Base-by-base conservation (phyloP, 2,113 vertebrate genomes). In the Tauraco erythrolophus region DNA sequence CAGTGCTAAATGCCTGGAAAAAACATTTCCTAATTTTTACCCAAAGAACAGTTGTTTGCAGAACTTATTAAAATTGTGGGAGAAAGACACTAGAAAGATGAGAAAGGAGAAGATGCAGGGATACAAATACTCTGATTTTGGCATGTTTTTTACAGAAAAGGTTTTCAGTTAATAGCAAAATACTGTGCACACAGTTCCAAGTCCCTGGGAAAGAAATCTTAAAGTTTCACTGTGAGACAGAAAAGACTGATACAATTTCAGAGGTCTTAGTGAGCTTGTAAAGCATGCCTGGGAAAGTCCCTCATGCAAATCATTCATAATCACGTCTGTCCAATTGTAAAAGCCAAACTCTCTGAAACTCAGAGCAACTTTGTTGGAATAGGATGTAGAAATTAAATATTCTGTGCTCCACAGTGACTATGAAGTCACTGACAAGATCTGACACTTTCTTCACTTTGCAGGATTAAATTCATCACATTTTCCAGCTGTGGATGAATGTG, bases 11-110 rank as follows among this genome's bases (percentile, higher is more conserved):
- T 95, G 94, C 91, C 88, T 91, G 92, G 94, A 92, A 97, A 94
- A 72, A 97, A 94, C 92, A 95, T 95, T 97, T 98, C 95, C 93
- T 95, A 84, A 94, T 94, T 97, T 96, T 94, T 97, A 76, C 80
- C 75, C 18, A 82, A 92, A 94, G 80, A 94, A 79, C 60, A 92
- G 64, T 81, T 96, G 61, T 92, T 95, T 95, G 88, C 78, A 64
- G 84, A 82, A 94, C 56, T 58, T 94, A 87, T 43, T 91, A 76
- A 86, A 85, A n/a, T 56, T 94, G 72, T 82, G 91, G 61, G 65
- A 95, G 84, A 93, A 84, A 60, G 74, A 53, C 45, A 57, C 23
- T 64, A 74, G 46, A 79, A 94, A 43, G 57, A 45, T 62, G 75
- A 84, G 66, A 66, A 78, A 84, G 51, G 46, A 72, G 54, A 65